Evolutionary conservation across 2,113 vertebrate genomes (phyloP).

Genomic region (Perca flavescens): DNA sequence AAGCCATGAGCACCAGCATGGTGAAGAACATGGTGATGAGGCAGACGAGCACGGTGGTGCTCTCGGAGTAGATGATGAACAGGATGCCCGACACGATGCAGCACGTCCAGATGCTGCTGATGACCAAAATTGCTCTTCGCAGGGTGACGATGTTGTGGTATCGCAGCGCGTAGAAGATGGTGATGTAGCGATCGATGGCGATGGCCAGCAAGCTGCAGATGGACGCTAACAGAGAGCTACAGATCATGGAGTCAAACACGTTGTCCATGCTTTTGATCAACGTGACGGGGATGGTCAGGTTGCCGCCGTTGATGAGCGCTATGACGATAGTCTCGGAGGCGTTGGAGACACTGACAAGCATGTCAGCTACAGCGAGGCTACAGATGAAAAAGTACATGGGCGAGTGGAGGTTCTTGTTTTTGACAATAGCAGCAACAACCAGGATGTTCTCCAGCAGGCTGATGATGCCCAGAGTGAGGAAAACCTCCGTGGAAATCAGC

Average conservation of each 20-base stretch:
- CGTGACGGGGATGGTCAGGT: conserved; percentile 81
- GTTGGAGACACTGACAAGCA: conserved; percentile 95
- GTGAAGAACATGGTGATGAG: conserved; percentile 95
- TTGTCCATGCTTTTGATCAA: conserved; percentile 93
- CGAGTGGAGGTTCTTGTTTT: conserved; percentile 96
- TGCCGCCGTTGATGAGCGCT: conserved; percentile 88
- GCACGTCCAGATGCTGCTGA: conserved; percentile 90
- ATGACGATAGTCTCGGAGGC: conserved; percentile 95
- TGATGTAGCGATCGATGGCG: conserved; percentile 95
- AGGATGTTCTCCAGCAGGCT: conserved; percentile 94
- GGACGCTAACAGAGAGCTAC: conserved; percentile 94
- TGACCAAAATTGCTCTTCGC: conserved; percentile 86
- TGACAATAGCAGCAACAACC: conserved; percentile 91
- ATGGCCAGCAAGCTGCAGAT: conserved; percentile 96
- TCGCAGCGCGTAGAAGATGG: conserved; percentile 95
- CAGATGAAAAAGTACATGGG: conserved; percentile 99
- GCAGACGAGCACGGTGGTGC: conserved; percentile 92
- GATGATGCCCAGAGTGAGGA: conserved; percentile 92
- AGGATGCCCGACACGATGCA: conserved; percentile 90
- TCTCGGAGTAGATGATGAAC: conserved; percentile 95
- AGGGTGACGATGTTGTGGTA: conserved; percentile 95
- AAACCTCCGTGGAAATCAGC: conserved; percentile 92
- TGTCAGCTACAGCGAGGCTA: conserved; percentile 94
- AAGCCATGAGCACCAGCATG: conserved; percentile 96
- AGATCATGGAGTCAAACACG: conserved; percentile 96